Evolutionary conservation across 2,888 invertebrate species (phyloP).

Genomic region (Agriopis aurantiaria): DNA sequence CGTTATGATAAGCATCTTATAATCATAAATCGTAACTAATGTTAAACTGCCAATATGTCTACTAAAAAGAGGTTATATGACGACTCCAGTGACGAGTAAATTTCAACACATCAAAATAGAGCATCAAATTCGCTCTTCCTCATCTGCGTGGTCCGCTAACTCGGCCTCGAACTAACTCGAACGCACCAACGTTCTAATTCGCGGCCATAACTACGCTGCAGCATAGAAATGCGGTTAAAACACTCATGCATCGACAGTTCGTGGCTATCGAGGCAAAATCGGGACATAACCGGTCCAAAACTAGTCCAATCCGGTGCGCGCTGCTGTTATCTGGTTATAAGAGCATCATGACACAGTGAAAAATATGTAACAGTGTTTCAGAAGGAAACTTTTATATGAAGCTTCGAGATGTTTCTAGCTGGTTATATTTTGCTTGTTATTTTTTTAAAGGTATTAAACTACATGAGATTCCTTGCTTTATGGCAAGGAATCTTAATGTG

Average conservation of each 20-base stretch:
- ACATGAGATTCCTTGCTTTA: no score
- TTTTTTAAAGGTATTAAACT: no score
- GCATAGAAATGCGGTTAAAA: conserved; percentile 55
- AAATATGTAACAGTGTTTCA: not conserved
- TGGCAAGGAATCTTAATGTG: no score
- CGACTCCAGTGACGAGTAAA: conserved; percentile 2
- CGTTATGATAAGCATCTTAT: no score
- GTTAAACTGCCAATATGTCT: no score
- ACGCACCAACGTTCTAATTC: conserved; percentile 51
- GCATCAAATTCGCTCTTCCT: conserved; percentile 13
- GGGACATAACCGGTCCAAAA: conserved; percentile 58
- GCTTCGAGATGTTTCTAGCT: not conserved
- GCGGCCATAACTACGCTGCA: conserved; percentile 39
- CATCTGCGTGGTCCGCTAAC: conserved; percentile 23
- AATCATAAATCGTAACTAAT: no score
- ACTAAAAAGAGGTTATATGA: not conserved
- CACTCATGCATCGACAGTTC: conserved; percentile 51
- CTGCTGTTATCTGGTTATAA: conserved; percentile 29
- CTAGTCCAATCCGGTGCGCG: conserved; percentile 54
- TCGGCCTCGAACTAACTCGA: not conserved
- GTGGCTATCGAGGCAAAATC: conserved; percentile 67
- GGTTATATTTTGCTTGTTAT: no score
- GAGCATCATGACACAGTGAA: conserved; percentile 11
- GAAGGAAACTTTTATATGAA: not conserved
- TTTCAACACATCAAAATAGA: conserved; percentile 20